phyloP scores from a whole-genome alignment of 1,140 invertebrate species.

The Formica selysi region DNA sequence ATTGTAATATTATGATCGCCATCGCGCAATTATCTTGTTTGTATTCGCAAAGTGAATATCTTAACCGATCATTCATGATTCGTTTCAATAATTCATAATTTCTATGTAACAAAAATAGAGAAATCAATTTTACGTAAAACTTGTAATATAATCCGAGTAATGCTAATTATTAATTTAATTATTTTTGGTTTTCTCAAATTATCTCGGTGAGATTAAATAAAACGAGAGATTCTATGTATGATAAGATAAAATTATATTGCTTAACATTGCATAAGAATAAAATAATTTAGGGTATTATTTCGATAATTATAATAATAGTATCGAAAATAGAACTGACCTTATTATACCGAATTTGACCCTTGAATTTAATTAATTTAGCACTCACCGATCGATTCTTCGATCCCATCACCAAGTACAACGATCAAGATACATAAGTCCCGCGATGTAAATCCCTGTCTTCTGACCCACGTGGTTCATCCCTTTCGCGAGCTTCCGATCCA shows the following conservation, averaged over 20 bases:
- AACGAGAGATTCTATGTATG: background rate
- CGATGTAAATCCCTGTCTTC: conserved; percentile 1
- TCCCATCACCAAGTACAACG: conserved; percentile 33
- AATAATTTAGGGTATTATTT: background rate
- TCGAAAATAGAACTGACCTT: background rate
- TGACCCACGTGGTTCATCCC: conserved; percentile 17
- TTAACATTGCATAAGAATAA: background rate
- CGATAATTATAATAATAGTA: background rate
- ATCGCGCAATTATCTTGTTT: background rate
- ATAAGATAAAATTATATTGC: background rate
- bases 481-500: conserved; percentile 15
- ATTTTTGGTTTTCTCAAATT: background rate
- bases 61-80: background rate
- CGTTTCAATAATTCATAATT: background rate
- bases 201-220: background rate
- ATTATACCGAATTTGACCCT: conserved; percentile 1
- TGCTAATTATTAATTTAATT: background rate
- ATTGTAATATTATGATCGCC: background rate
- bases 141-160: background rate
- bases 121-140: conserved; percentile 4
- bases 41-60: background rate
- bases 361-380: conserved; percentile 46
- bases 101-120: background rate
- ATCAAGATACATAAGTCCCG: conserved; percentile 25
- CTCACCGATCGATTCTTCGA: conserved; percentile 40